These are phyloP conservation scores for Montipora cactus DNA, from an alignment of 64 coral and sea anemone species.

Conservation along the genomic window DNA sequence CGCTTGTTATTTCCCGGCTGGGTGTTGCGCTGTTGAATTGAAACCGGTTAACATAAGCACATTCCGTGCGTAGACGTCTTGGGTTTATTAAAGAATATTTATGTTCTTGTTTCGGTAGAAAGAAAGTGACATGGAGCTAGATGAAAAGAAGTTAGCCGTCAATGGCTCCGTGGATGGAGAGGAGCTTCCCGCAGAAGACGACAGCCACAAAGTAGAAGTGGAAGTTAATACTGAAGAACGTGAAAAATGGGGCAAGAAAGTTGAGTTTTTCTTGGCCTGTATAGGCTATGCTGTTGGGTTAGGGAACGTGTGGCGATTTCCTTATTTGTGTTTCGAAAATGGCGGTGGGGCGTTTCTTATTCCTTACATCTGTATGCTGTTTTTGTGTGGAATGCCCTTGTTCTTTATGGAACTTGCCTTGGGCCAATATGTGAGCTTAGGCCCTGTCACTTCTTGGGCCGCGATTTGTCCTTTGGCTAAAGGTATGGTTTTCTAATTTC, in stretches of 20 bases:
- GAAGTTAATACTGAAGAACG: constrained; percentile 82
- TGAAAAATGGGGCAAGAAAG: constrained; percentile 94
- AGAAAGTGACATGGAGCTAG: constrained; percentile 52
- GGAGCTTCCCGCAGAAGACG: constrained; percentile 9
- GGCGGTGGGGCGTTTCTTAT: constrained; percentile 97
- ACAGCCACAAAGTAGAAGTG: constrained; percentile 63
- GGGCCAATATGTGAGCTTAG: constrained; percentile 87
- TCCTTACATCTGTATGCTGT: constrained; percentile 91
- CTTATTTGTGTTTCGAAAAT: constrained; percentile 93
- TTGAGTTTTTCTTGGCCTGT: constrained; percentile 95
- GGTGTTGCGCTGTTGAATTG: constrained; percentile 38
- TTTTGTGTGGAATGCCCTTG: constrained; percentile 96
- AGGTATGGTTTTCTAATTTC: constrained; percentile 70
- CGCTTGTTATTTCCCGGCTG: constrained; percentile 26
- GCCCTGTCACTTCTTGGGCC: constrained; percentile 97
- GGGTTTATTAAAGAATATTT: not conserved
- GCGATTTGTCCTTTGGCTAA: constrained; percentile 94
- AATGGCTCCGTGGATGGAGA: constrained; percentile 64
- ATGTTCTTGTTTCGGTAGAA: constrained; percentile 34
- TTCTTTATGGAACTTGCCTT: constrained; percentile 99
- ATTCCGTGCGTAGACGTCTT: not conserved
- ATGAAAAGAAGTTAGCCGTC: constrained; percentile 81
- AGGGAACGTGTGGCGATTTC: constrained; percentile 98
- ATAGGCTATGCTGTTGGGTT: constrained; percentile 97
- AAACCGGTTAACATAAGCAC: not conserved